phyloP scores from a whole-genome alignment of 1,140 invertebrate genomes.

The Oreohelix idahoensis region DNA sequence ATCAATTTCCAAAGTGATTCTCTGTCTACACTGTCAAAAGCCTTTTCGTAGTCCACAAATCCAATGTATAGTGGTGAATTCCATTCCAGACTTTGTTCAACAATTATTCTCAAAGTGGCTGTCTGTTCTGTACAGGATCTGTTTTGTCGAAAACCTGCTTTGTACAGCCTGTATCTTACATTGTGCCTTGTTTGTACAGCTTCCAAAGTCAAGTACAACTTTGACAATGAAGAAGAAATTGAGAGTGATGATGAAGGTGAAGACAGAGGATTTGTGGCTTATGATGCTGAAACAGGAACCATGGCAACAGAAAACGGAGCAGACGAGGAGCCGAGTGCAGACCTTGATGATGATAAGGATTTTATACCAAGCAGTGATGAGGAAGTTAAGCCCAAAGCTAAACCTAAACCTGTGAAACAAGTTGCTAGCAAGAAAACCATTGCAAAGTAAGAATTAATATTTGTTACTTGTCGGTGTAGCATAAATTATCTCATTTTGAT shows the following conservation, averaged over 20 bases:
- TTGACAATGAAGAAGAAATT: conserved; percentile 51
- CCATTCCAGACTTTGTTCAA: too few species aligned
- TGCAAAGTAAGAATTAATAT: not conserved
- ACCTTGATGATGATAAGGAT: conserved; percentile 16
- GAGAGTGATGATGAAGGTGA: conserved; percentile 38
- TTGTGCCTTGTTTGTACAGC: too few species aligned
- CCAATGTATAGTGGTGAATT: too few species aligned
- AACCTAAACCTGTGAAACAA: not conserved
- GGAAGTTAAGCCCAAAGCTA: conserved; percentile 30
- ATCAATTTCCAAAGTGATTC: too few species aligned
- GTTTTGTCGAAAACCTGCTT: too few species aligned
- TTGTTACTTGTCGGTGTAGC: too few species aligned
- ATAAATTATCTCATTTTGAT: too few species aligned
- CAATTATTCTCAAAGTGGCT: too few species aligned
- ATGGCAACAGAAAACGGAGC: conserved; percentile 6
- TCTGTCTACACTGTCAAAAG: too few species aligned
- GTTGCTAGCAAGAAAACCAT: not conserved
- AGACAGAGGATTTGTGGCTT: not conserved
- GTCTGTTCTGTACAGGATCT: too few species aligned
- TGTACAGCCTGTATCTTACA: too few species aligned
- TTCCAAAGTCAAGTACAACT: conserved; percentile 49
- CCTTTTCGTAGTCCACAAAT: too few species aligned
- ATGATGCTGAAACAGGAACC: conserved; percentile 13
- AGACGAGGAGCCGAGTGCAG: not conserved
- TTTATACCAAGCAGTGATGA: conserved; percentile 9